Evolutionary conservation across 2,888 invertebrate species (phyloP).

Genomic region (Ditula angustiorana): DNA sequence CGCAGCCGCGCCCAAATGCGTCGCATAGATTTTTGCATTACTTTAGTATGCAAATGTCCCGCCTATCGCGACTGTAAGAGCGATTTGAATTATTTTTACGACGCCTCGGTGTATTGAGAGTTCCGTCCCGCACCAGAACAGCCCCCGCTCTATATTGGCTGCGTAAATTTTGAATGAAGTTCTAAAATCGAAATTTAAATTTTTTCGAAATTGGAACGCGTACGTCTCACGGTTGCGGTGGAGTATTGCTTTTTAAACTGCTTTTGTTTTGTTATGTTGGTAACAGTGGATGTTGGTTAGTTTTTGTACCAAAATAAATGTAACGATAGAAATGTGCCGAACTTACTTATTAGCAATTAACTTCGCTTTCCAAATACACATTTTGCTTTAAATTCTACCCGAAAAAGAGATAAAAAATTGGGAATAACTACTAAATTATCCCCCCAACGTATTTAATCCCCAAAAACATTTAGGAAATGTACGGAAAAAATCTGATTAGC

Average conservation of each 20-base stretch:
- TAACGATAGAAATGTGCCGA: no score
- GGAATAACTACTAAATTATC: conserved; percentile 62
- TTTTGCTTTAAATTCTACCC: not conserved
- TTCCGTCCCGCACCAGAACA: conserved; percentile 64
- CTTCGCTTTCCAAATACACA: not conserved
- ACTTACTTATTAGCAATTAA: no score
- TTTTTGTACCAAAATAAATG: not conserved
- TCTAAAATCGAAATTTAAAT: conserved; percentile 55
- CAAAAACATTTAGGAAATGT: conserved; percentile 69
- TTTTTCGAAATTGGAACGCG: conserved; percentile 50
- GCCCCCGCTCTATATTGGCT: conserved; percentile 65
- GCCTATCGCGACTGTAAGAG: conserved; percentile 82
- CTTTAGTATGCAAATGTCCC: conserved; percentile 84
- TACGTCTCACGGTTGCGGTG: conserved; percentile 25
- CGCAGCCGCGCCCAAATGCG: conserved; percentile 65
- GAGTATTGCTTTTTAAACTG: conserved; percentile 23
- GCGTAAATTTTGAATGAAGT: conserved; percentile 76
- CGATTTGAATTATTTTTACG: conserved; percentile 87
- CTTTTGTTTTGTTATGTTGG: not conserved
- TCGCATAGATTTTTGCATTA: conserved; percentile 85
- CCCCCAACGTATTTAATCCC: conserved; percentile 68
- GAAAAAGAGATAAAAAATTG: conserved; percentile 30
- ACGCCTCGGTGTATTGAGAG: conserved; percentile 83
- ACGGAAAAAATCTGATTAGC: conserved; percentile 78
- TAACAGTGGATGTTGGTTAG: not conserved